Conservation (phyloP, 1,140 invertebrate species). For the Drosophila erecta region DNA sequence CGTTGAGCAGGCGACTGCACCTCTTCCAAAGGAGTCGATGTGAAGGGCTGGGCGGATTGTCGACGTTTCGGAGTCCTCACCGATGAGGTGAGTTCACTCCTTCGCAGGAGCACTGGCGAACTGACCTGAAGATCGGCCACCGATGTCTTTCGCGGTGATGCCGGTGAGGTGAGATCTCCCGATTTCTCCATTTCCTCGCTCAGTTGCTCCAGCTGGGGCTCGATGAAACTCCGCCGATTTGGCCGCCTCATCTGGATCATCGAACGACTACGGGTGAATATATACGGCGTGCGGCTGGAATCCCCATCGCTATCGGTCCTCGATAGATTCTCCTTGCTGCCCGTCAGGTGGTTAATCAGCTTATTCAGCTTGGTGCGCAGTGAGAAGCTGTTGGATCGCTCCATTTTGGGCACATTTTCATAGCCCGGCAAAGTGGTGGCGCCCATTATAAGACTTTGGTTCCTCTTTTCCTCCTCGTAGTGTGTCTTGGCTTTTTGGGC, state of each 20-base stretch:
- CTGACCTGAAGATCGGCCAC: slow-evolving; percentile 42
- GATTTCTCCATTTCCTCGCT: slow-evolving; percentile 76
- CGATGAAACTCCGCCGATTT: slow-evolving; percentile 75
- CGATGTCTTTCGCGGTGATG: slow-evolving; percentile 74
- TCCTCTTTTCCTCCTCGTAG: slow-evolving; percentile 44
- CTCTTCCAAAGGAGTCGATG: slow-evolving; percentile 62
- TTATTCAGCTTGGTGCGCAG: slow-evolving; percentile 71
- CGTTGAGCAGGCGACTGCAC: slow-evolving; percentile 20
- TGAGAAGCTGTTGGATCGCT: slow-evolving; percentile 77
- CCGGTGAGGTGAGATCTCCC: slow-evolving; percentile 64
- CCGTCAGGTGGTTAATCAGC: slow-evolving; percentile 74
- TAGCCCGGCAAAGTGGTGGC: slow-evolving; percentile 23
- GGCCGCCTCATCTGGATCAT: slow-evolving; percentile 78
- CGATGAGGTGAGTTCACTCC: slow-evolving; percentile 43
- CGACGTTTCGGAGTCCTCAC: slow-evolving; percentile 52
- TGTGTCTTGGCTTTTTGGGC: slow-evolving; percentile 59
- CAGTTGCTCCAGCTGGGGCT: slow-evolving; percentile 80
- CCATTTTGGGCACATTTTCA: slow-evolving; percentile 70
- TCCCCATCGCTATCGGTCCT: slow-evolving; percentile 48
- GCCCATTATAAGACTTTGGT: slow-evolving; percentile 12
- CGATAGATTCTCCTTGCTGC: slow-evolving; percentile 68
- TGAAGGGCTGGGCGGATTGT: slow-evolving; percentile 59
- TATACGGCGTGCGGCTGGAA: slow-evolving; percentile 54
- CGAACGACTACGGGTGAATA: slow-evolving; percentile 79
- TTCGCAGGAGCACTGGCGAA: slow-evolving; percentile 35